A percentile compares a stretch with the other conserved stretches of the same genome.
Conservation (phyloP, 2,113 vertebrate species). For the Cyprinodon brontotheroides region DNA sequence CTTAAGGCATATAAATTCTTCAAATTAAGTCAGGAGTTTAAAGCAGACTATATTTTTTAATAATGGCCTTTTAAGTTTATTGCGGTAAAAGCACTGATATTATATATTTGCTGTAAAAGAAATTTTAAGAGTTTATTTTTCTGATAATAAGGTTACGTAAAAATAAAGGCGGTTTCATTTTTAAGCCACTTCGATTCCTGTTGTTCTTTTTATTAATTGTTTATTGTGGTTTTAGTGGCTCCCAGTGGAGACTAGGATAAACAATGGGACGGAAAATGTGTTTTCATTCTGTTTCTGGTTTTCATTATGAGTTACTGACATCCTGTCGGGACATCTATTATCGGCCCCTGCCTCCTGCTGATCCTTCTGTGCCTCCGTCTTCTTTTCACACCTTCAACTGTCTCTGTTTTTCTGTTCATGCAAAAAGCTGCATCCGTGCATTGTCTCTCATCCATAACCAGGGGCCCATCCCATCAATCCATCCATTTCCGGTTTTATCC, state of each 20-base stretch:
- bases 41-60: slow-evolving; percentile 98
- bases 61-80: slow-evolving; percentile 97
- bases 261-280: neutral
- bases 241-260: neutral
- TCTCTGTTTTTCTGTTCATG: too few species aligned
- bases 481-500: too few species aligned
- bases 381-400: too few species aligned
- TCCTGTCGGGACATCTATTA: neutral
- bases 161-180: slow-evolving; percentile 98
- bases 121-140: slow-evolving; percentile 99
- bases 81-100: slow-evolving; percentile 98
- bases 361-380: neutral
- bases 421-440: too few species aligned
- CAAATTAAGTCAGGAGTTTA: slow-evolving; percentile 90
- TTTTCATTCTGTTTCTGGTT: neutral
- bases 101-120: slow-evolving; percentile 99
- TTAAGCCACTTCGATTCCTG: slow-evolving; percentile 64
- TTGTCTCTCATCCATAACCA: too few species aligned
- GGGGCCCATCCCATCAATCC: too few species aligned
- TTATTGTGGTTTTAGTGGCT: neutral
- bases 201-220: slow-evolving; percentile 12
- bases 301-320: neutral
- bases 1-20: slow-evolving; percentile 93
- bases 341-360: too few species aligned
- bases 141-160: slow-evolving; percentile 99